phyloP scores from a whole-genome alignment of 30 jellyfish, hydroid and myxozoan genomes.

The Hydractinia echinata region DNA sequence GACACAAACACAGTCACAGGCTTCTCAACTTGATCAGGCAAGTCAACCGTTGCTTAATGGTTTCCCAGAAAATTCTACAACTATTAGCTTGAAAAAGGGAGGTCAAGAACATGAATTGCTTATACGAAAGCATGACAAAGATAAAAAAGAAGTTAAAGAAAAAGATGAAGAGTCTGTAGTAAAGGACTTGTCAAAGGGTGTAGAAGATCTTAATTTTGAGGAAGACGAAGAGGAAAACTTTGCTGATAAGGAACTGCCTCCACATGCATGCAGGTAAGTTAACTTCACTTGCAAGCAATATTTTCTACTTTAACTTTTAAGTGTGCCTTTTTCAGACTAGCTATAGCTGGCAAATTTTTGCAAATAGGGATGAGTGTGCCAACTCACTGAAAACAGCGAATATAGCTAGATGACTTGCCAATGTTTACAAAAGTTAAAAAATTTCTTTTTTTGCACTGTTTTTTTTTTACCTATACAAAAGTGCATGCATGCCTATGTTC shows the following conservation, averaged over 20 bases:
- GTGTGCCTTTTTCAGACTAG: no score
- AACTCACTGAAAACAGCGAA: no score
- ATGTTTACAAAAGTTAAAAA: no score
- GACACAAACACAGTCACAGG: constrained; percentile 93
- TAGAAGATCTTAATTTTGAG: constrained; percentile 84
- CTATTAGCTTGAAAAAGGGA: constrained; percentile 32
- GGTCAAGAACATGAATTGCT: constrained; percentile 69
- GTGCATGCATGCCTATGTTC: no score
- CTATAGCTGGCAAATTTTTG: no score
- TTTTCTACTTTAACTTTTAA: no score
- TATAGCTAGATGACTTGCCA: no score
- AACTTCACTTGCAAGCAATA: no score
- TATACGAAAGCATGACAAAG: constrained; percentile 44
- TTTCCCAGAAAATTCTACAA: constrained; percentile 58
- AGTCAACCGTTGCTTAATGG: constrained; percentile 80
- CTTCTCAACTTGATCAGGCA: constrained; percentile 66
- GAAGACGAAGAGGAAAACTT: constrained; percentile 92
- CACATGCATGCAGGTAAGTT: constrained; percentile 99
- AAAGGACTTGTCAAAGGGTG: constrained; percentile 64
- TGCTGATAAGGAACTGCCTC: constrained; percentile 84
- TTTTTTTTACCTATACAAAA: no score
- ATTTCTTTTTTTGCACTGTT: no score
- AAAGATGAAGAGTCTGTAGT: constrained; percentile 51
- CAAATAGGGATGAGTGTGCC: no score
- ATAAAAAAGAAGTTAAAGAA: constrained; percentile 28